Percentiles rank a stretch among this genome's conserved stretches.
Conservation (phyloP, 2,797 vertebrate species). For the Eurystomus glaucurus region DNA sequence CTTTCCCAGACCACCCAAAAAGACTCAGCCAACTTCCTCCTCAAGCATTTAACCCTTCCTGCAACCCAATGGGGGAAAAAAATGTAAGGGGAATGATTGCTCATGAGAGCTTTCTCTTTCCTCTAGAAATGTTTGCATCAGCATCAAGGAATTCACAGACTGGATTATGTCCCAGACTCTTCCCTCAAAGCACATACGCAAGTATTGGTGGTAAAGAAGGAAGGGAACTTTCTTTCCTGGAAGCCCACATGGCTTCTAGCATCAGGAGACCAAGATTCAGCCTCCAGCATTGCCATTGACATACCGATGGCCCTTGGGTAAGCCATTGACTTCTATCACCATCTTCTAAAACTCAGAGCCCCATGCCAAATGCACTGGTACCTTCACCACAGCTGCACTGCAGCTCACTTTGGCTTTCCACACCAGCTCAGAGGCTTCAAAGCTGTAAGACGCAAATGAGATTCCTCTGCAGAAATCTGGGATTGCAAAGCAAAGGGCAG, state of each 20-base stretch:
- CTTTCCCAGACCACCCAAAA: slow-evolving; percentile 68
- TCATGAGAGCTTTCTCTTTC: background rate
- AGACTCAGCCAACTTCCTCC: background rate
- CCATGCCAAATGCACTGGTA: background rate
- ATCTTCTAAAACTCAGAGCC: background rate
- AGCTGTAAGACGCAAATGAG: background rate
- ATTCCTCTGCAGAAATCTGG: background rate
- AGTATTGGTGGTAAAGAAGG: background rate
- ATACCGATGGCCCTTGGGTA: background rate
- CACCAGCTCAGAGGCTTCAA: background rate
- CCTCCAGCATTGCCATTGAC: background rate
- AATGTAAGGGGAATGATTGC: background rate
- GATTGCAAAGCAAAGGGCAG: background rate
- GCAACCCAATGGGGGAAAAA: background rate
- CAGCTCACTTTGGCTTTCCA: background rate
- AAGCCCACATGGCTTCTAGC: background rate
- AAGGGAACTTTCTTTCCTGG: background rate
- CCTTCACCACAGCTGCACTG: background rate
- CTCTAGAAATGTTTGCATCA: background rate
- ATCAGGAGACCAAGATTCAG: background rate
- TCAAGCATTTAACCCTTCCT: slow-evolving; percentile 54
- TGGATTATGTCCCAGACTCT: background rate
- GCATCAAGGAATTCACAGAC: background rate
- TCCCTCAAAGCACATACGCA: background rate
- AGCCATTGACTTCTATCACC: background rate